Evolutionary conservation across 2,113 vertebrate genomes (phyloP).

Genomic region (Turnix velox): DNA sequence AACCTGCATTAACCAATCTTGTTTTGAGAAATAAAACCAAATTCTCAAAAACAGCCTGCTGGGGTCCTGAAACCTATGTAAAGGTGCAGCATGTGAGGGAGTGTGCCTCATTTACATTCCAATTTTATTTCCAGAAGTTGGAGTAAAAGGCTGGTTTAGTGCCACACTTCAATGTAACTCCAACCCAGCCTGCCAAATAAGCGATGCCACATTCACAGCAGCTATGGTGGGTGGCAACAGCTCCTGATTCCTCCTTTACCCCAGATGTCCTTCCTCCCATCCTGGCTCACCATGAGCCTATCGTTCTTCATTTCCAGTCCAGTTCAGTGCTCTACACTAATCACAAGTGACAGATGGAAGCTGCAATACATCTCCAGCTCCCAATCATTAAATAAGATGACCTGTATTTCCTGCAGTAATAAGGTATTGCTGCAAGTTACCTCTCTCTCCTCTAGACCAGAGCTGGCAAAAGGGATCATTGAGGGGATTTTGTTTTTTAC

Average conservation of each 20-base stretch:
- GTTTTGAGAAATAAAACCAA: background rate
- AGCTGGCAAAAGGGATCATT: background rate
- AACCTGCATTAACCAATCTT: background rate
- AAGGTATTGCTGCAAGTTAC: background rate
- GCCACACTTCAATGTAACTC: background rate
- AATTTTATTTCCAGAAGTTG: background rate
- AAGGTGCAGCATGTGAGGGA: rapidly evolving
- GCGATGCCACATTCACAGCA: background rate
- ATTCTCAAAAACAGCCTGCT: background rate
- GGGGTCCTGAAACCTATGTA: background rate
- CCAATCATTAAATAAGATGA: slow-evolving; percentile 27
- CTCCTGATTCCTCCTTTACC: background rate
- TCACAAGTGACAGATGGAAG: background rate
- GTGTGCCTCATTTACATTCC: background rate
- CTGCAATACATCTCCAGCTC: background rate
- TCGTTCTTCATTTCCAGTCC: background rate
- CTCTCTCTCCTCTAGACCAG: background rate
- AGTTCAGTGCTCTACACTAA: background rate
- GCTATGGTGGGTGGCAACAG: rapidly evolving
- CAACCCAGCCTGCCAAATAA: background rate
- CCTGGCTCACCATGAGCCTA: background rate
- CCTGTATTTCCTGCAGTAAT: slow-evolving; percentile 11
- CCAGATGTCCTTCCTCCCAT: background rate
- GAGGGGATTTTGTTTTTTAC: background rate
- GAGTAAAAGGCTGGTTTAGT: background rate